phyloP scores from a whole-genome alignment of 2,797 vertebrate genomes.

The Bradypus variegatus region DNA sequence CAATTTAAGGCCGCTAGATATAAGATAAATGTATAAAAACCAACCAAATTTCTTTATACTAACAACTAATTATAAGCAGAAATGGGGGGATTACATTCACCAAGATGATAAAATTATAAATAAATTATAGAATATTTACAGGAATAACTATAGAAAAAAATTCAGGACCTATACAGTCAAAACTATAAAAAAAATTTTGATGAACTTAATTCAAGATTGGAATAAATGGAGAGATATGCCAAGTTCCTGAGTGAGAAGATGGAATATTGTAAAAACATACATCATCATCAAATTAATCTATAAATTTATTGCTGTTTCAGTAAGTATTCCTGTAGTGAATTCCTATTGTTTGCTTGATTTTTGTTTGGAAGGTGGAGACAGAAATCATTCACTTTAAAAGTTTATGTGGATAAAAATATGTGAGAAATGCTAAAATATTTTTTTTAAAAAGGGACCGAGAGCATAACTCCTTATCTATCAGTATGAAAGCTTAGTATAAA shows the following conservation, averaged over 20 bases:
- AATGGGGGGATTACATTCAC: background rate
- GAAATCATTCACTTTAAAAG: background rate
- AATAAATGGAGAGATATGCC: background rate
- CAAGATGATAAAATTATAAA: background rate
- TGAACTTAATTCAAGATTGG: background rate
- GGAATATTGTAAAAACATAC: background rate
- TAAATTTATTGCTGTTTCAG: background rate
- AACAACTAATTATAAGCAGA: background rate
- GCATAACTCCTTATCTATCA: accelerated
- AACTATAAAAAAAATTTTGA: background rate
- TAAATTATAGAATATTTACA: background rate
- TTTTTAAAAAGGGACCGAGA: background rate
- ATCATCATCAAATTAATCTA: background rate
- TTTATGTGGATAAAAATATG: background rate
- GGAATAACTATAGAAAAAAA: background rate
- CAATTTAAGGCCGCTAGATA: background rate
- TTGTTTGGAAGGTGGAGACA: background rate
- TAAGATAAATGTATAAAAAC: background rate
- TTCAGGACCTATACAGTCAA: background rate
- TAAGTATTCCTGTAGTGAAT: background rate
- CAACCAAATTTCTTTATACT: background rate
- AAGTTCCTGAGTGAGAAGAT: background rate
- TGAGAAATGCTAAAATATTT: background rate
- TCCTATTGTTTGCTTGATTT: background rate
- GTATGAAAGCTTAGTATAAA: background rate